Evolutionary conservation across 1,140 invertebrate species (phyloP).

Genomic region (Pollicipes pollicipes): DNA sequence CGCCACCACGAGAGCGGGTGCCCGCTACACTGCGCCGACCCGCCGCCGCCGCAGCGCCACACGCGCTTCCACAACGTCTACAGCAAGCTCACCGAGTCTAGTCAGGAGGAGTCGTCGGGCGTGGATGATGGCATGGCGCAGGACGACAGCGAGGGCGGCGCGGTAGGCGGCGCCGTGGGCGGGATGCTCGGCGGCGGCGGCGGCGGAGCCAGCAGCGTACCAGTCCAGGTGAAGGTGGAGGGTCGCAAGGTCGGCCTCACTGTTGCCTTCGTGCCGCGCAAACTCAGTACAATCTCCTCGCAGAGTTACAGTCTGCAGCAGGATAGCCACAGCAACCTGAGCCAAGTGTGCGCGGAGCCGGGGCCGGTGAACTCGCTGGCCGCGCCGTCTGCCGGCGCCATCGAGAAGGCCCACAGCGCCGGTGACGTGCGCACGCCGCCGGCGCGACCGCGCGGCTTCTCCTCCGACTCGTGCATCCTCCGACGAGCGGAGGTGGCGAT

Average conservation of each 20-base stretch:
- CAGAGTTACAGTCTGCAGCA: background rate
- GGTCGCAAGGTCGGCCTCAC: background rate
- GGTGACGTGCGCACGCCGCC: background rate
- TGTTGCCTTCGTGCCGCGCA: background rate
- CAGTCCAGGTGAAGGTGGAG: background rate
- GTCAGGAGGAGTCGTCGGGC: background rate
- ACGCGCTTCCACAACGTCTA: background rate
- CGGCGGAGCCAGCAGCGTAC: no score
- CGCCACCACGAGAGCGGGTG: background rate
- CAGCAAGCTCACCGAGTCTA: background rate
- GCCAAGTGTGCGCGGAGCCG: background rate
- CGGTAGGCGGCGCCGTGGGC: no score
- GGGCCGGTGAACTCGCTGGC: background rate
- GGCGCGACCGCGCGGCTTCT: background rate
- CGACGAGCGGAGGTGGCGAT: no score
- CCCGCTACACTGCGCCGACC: background rate
- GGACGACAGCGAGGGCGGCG: background rate
- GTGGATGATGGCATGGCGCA: background rate
- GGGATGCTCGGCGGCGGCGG: background rate
- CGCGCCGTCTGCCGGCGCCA: background rate
- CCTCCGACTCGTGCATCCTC: background rate
- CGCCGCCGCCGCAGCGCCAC: background rate
- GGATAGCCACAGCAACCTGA: background rate
- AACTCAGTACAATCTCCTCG: background rate
- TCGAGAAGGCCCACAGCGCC: background rate